Conservation (phyloP, 2,797 vertebrate species). For the Pangasius larnaudii region DNA sequence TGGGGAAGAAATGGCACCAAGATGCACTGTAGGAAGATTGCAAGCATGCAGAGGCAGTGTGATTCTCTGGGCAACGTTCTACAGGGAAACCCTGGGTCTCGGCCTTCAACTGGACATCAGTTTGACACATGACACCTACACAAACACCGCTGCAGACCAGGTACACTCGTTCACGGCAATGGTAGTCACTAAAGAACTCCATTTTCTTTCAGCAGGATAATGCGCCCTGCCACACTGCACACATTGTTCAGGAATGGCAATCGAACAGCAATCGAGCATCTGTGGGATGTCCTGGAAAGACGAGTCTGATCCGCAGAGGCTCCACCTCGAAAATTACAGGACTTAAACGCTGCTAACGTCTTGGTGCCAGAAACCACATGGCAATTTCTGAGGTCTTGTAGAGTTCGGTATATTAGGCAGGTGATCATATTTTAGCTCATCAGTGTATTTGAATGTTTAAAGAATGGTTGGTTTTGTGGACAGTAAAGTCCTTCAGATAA, state of each 20-base stretch:
- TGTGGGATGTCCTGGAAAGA: background rate
- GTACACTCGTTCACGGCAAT: background rate
- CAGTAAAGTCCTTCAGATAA: background rate
- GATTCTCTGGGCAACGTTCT: background rate
- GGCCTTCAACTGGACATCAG: background rate
- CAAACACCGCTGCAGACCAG: background rate
- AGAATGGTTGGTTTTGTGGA: background rate
- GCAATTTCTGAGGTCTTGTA: background rate
- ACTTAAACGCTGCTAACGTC: background rate
- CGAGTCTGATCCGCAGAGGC: background rate
- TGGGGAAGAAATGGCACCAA: background rate
- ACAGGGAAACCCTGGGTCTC: background rate
- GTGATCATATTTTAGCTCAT: background rate
- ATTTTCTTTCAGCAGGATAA: background rate
- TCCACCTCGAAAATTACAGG: background rate
- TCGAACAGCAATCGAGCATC: background rate
- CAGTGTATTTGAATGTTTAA: background rate
- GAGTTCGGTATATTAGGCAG: background rate
- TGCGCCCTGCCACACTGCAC: background rate
- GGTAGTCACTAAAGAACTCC: background rate
- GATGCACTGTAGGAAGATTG: background rate
- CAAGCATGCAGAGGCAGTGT: background rate
- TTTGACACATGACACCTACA: background rate
- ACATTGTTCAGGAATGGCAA: background rate
- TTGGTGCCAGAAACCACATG: background rate